phyloP scores from a whole-genome alignment of 2,113 vertebrate species.

The Oreochromis tanganicae region DNA sequence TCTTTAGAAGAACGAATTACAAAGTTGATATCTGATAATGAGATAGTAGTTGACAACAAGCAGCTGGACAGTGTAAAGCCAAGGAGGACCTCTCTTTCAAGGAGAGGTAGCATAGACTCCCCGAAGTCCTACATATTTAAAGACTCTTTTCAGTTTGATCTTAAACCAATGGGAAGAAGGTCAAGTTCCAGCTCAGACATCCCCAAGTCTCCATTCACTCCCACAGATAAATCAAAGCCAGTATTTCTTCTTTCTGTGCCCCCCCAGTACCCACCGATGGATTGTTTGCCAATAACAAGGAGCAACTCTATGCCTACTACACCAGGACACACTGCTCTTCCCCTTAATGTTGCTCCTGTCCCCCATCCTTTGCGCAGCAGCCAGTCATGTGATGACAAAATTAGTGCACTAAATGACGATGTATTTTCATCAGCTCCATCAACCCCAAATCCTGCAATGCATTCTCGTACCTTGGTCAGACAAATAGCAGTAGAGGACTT shows the following conservation, averaged over 20 bases:
- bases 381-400: slow-evolving; percentile 97
- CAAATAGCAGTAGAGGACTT: slow-evolving; percentile 92
- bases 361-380: slow-evolving; percentile 86
- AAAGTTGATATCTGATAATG: slow-evolving; percentile 96
- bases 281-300: slow-evolving; percentile 95
- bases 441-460: slow-evolving; percentile 80
- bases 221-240: slow-evolving; percentile 94
- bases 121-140: slow-evolving; percentile 99
- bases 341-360: slow-evolving; percentile 79
- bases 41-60: slow-evolving; percentile 95
- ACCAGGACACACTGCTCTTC: slow-evolving; percentile 86
- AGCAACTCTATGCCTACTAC: slow-evolving; percentile 97
- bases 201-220: slow-evolving; percentile 97
- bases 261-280: slow-evolving; percentile 80
- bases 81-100: slow-evolving; percentile 91
- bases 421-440: slow-evolving; percentile 89
- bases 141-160: slow-evolving; percentile 98
- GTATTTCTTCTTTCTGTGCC: slow-evolving; percentile 96
- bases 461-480: slow-evolving; percentile 87
- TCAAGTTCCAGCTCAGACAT: slow-evolving; percentile 98
- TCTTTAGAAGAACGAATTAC: slow-evolving; percentile 94
- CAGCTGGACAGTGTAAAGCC: slow-evolving; percentile 98
- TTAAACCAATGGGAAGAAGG: slow-evolving; percentile 90
- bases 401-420: slow-evolving; percentile 84
- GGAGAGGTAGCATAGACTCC: slow-evolving; percentile 96